Evolutionary conservation across 1,140 invertebrate genomes (phyloP).

Genomic region (Parasteatoda tepidariorum): DNA sequence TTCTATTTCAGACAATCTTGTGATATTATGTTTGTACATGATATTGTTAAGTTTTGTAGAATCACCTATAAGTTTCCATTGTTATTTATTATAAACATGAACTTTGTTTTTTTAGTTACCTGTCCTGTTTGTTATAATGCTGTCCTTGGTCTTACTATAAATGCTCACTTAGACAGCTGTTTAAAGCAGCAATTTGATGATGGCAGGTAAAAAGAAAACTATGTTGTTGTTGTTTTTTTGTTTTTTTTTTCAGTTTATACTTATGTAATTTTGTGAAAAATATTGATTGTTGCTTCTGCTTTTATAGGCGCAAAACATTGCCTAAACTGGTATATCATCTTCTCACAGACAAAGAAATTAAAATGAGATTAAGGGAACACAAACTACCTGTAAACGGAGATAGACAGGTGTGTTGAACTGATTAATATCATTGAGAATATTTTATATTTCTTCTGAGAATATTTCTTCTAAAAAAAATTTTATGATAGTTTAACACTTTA

Average conservation of each 20-base stretch:
- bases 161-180: conserved; percentile 73
- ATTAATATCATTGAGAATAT: no score
- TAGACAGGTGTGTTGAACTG: conserved; percentile 64
- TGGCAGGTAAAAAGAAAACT: background rate
- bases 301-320: conserved; percentile 68
- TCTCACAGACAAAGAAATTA: conserved; percentile 72
- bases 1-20: no score
- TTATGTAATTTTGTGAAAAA: background rate
- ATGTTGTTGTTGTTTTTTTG: background rate
- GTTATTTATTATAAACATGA: no score
- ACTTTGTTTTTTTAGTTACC: conserved; percentile 66
- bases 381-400: conserved; percentile 71
- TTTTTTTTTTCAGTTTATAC: background rate
- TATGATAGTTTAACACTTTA: no score
- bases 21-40: no score
- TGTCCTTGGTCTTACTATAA: conserved; percentile 70
- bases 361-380: conserved; percentile 71
- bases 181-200: conserved; percentile 65
- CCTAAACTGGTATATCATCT: conserved; percentile 73
- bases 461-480: no score
- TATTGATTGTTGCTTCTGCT: background rate
- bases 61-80: no score
- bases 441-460: no score
- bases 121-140: conserved; percentile 73
- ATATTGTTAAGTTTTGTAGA: no score